These are phyloP conservation scores for Trichacis sp. DNA, from an alignment of 2,888 invertebrate species.

Conservation along the genomic window DNA sequence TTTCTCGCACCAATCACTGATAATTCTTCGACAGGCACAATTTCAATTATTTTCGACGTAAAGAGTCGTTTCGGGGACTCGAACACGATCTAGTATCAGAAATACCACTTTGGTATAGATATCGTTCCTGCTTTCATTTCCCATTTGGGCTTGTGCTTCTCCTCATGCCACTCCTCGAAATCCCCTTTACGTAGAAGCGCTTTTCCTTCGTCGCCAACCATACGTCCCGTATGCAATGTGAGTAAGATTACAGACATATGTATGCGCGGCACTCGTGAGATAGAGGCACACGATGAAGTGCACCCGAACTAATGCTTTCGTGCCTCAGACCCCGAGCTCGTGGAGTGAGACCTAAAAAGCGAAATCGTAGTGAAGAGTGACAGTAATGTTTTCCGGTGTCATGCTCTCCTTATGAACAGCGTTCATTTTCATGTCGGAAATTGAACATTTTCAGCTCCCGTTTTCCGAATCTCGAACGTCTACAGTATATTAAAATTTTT, in stretches of 20 bases:
- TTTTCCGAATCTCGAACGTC: too few relatives aligned
- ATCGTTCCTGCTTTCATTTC: slow-evolving; percentile 8
- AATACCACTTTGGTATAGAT: slow-evolving; percentile 7
- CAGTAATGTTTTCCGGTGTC: not conserved
- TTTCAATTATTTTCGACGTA: too few relatives aligned
- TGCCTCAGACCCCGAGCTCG: not conserved
- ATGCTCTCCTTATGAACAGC: not conserved
- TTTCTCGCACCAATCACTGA: too few relatives aligned
- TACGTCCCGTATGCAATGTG: slow-evolving; percentile 12
- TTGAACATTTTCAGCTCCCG: not conserved
- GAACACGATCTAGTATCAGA: slow-evolving; percentile 4
- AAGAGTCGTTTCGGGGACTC: too few relatives aligned
- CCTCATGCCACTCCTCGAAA: not conserved
- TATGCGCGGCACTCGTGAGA: slow-evolving; percentile 10
- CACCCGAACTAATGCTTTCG: slow-evolving; percentile 5
- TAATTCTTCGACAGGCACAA: too few relatives aligned
- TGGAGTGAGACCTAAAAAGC: slow-evolving; percentile 13
- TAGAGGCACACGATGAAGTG: slow-evolving; percentile 6
- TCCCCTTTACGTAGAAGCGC: slow-evolving; percentile 6
- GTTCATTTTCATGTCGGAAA: not conserved
- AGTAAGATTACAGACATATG: slow-evolving; percentile 8
- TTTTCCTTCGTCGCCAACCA: slow-evolving; percentile 9
- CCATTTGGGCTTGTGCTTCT: slow-evolving; percentile 1
- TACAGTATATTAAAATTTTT: too few relatives aligned
- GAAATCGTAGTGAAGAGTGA: not conserved